Evolutionary conservation across 2,797 vertebrate genomes (phyloP), one percentile per base, ranked within the genome.

Genomic region (Pipistrellus pygmaeus): DNA sequence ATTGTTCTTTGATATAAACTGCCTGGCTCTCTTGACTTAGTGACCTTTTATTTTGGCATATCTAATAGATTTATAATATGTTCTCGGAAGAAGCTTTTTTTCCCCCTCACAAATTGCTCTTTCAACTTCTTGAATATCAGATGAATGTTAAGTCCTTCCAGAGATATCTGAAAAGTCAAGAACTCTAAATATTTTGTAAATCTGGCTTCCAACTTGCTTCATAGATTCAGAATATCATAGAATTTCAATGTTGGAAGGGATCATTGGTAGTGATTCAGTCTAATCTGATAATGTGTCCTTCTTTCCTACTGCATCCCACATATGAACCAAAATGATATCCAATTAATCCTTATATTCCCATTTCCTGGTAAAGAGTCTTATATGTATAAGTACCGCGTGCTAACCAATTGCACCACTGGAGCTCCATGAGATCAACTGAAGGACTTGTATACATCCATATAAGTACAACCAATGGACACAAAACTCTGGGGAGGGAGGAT

Each of bases 1-100:
- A 97, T 93, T 97, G 78, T 96, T 95, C 96, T 95, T 96, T 44
- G 38, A 88, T 96, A 96, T 87, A 95, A 95, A 96, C 66, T 83
- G n/a, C 64, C 85, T 44, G 25, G 81, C 85, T 96, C 91, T 88
- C 91, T 96, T 96, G 91, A 95, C 89, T 94, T 32, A 23, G 21
- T 91, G 94, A 97, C 85, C 93, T 97, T 96, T 95, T 81, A 95
- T 88, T 96, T 95, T 1, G 1, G 53, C 88, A 82, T 88, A 72
- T 71, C 69, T 96, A 90, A 96, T 92, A 96, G 91, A 96, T 92
- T 95, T 91, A 92, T 95, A 94, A 93, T 94, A 94, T 41, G 57
- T 91, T 95, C 87, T 72, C 41, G 57, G 84, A 97, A 89, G 84
- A 92, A 78, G 38, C 0, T 17, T 83, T 66, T 55, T 48, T 10